Evolutionary conservation across 2,797 vertebrate species (phyloP).

Genomic region (Alcedo atthis): DNA sequence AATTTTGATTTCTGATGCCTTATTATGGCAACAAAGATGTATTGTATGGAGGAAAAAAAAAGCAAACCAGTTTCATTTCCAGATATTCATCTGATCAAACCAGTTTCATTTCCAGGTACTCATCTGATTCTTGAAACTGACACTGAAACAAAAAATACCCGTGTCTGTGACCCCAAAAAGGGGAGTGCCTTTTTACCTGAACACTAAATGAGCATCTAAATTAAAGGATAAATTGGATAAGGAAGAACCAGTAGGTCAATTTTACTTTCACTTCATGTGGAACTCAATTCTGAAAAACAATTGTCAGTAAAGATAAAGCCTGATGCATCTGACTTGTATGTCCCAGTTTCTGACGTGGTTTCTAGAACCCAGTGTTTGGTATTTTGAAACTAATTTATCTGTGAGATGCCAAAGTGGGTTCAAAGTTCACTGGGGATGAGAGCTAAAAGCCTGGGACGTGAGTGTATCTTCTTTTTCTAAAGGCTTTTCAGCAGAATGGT

Average conservation of each 20-base stretch:
- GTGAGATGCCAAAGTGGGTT: neutral
- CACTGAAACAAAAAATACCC: neutral
- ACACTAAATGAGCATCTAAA: neutral
- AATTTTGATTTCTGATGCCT: constrained; percentile 60
- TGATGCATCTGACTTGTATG: neutral
- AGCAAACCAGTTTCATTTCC: neutral
- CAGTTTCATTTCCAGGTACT: constrained; percentile 29
- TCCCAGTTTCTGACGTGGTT: neutral
- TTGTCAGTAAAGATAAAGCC: neutral
- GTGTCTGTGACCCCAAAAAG: neutral
- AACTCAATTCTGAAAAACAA: neutral
- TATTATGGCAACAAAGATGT: constrained; percentile 52
- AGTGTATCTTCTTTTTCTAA: neutral
- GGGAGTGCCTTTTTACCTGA: neutral
- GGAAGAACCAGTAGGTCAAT: neutral
- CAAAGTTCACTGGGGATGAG: neutral
- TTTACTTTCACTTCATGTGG: neutral
- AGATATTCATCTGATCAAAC: neutral
- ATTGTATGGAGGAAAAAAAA: neutral
- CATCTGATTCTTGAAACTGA: constrained; percentile 11
- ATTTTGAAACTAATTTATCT: neutral
- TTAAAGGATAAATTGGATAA: neutral
- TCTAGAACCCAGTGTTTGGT: neutral
- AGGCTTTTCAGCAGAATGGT: neutral
- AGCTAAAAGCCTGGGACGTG: neutral